phyloP scores from a whole-genome alignment of 2,888 invertebrate species.

The Agrotis segetum region DNA sequence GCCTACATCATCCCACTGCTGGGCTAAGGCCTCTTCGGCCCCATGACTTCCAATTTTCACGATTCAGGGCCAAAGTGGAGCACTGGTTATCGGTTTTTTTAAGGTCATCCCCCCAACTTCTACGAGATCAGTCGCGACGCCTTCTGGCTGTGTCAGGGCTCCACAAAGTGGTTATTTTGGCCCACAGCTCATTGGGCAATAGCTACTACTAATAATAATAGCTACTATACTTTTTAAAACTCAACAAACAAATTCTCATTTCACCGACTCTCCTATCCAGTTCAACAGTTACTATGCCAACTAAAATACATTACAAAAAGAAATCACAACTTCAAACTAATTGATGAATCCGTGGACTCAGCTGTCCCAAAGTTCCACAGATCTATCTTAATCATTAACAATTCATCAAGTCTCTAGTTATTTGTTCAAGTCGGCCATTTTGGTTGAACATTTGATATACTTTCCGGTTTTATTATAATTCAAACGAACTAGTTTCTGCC shows the following conservation, averaged over 20 bases:
- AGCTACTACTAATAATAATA: too few relatives aligned
- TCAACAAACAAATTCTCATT: not conserved
- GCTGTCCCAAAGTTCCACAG: constrained; percentile 24
- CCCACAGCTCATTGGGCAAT: too few relatives aligned
- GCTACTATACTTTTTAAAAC: too few relatives aligned
- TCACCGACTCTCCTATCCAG: not conserved
- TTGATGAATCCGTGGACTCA: constrained; percentile 26
- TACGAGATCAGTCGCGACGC: too few relatives aligned
- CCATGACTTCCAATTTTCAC: too few relatives aligned
- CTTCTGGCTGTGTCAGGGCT: too few relatives aligned
- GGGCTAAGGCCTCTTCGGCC: too few relatives aligned
- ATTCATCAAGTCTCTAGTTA: constrained; percentile 39
- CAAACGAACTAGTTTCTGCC: not conserved
- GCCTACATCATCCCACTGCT: too few relatives aligned
- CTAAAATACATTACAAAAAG: constrained; percentile 13
- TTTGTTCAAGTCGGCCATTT: constrained; percentile 37
- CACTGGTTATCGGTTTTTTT: too few relatives aligned
- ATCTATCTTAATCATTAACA: constrained; percentile 51
- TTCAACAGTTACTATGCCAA: not conserved
- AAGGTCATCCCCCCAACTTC: too few relatives aligned
- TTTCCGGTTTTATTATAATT: constrained; percentile 8
- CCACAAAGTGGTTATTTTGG: too few relatives aligned
- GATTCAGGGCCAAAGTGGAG: too few relatives aligned
- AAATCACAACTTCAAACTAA: constrained; percentile 16
- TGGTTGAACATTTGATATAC: constrained; percentile 15